Percentiles rank a stretch among this genome's conserved stretches.
These are phyloP conservation scores for Cylloceria caligata DNA, from an alignment of 2,888 invertebrate species.

Conservation along the genomic window DNA sequence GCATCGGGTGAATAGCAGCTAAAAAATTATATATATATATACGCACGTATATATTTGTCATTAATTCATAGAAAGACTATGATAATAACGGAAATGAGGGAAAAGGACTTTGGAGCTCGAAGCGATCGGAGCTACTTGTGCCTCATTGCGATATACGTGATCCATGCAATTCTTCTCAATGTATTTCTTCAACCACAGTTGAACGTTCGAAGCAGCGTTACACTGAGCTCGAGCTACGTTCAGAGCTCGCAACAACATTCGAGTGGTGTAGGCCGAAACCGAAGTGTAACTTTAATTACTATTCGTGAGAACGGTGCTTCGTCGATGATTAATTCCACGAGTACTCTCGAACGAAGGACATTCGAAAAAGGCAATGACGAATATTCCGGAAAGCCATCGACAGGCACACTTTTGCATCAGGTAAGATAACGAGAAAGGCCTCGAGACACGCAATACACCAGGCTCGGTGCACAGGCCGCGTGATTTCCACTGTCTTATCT, in stretches of 20 bases:
- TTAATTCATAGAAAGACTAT: not conserved
- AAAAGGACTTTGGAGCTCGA: conserved; percentile 45
- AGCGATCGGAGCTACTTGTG: conserved; percentile 65
- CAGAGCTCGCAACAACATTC: not conserved
- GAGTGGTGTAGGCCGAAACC: not conserved
- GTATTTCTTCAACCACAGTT: conserved; percentile 56
- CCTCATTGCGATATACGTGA: conserved; percentile 63
- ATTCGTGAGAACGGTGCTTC: not conserved
- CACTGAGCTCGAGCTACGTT: conserved; percentile 41
- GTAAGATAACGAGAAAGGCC: conserved; percentile 47
- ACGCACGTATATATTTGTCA: not conserved
- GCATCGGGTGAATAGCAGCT: too few relatives aligned
- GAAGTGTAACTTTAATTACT: not conserved
- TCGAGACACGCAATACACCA: conserved; percentile 9
- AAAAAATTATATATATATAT: not conserved
- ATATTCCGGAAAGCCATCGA: conserved; percentile 29
- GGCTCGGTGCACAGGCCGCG: conserved; percentile 6
- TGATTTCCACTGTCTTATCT: conserved; percentile 39
- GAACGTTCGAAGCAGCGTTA: conserved; percentile 18
- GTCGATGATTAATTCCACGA: conserved; percentile 36
- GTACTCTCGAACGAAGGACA: not conserved
- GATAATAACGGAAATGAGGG: conserved; percentile 57
- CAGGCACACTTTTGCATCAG: conserved; percentile 45
- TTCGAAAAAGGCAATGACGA: conserved; percentile 24
- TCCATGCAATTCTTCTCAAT: conserved; percentile 62